phyloP scores from a whole-genome alignment of 2,888 invertebrate genomes.

The Noctua janthe region DNA sequence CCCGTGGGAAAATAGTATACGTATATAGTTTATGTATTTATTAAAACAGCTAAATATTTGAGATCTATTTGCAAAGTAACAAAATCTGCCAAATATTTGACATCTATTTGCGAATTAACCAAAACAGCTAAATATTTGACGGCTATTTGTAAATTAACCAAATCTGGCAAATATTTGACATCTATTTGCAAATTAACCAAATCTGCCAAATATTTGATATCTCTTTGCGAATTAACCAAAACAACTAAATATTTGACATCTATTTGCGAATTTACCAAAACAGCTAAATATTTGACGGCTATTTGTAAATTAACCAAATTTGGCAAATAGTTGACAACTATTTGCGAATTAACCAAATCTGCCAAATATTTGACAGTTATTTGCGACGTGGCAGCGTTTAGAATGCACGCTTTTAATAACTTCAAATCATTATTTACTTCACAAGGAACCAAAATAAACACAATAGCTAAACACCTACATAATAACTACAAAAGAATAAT shows the following conservation, averaged over 20 bases:
- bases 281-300: not conserved
- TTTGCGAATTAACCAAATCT: not conserved
- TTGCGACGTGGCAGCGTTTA: too few relatives aligned
- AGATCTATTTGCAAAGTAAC: too few relatives aligned
- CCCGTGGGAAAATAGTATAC: too few relatives aligned
- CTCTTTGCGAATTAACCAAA: not conserved
- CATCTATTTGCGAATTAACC: too few relatives aligned
- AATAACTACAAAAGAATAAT: constrained; percentile 19
- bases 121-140: too few relatives aligned
- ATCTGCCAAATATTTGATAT: not conserved
- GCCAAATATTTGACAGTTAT: not conserved
- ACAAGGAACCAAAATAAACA: constrained; percentile 45
- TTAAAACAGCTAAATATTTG: too few relatives aligned
- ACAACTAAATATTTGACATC: not conserved
- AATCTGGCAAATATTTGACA: not conserved
- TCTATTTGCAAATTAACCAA: not conserved
- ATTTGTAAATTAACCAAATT: not conserved
- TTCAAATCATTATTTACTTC: constrained; percentile 22
- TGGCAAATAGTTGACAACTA: not conserved
- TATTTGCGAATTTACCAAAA: not conserved
- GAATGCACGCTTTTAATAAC: not conserved
- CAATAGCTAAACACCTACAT: constrained; percentile 43
- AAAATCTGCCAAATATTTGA: too few relatives aligned
- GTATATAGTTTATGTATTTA: too few relatives aligned
- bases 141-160: not conserved